A percentile compares a stretch with the other conserved stretches of the same genome.
These are phyloP conservation scores for Corvus moneduloides DNA, from an alignment of 2,113 vertebrate species.

Conservation along the genomic window DNA sequence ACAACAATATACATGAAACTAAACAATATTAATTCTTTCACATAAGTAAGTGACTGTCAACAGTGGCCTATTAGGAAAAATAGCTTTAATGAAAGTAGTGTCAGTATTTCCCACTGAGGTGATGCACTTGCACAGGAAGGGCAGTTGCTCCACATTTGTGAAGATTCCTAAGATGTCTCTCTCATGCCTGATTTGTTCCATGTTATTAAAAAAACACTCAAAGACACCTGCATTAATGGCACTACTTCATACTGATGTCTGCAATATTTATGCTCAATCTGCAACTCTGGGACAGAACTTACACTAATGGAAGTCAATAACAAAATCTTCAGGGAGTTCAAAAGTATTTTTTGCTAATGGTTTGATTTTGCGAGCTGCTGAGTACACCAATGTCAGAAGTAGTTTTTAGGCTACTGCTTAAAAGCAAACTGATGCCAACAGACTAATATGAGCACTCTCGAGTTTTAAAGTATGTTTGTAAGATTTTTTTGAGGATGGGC, in stretches of 20 bases:
- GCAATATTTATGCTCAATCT: slow-evolving; percentile 41
- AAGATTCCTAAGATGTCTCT: neutral
- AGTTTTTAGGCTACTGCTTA: slow-evolving; percentile 16
- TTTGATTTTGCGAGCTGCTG: slow-evolving; percentile 36
- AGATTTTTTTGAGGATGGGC: neutral
- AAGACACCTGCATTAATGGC: slow-evolving; percentile 39
- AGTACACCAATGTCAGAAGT: neutral
- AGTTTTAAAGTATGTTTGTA: neutral
- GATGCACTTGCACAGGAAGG: neutral
- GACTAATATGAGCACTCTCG: neutral
- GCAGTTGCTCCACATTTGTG: neutral
- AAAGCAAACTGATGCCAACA: slow-evolving; percentile 33
- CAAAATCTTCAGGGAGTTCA: slow-evolving; percentile 39
- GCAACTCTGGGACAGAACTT: slow-evolving; percentile 10
- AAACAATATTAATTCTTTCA: neutral
- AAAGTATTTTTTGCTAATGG: slow-evolving; percentile 55
- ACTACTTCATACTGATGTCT: neutral
- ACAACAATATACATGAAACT: neutral
- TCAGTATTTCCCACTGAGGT: neutral
- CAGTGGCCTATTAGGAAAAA: neutral
- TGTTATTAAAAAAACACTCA: slow-evolving; percentile 30
- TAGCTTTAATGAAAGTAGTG: neutral
- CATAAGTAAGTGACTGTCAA: neutral
- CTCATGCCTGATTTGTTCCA: neutral
- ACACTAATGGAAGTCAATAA: slow-evolving; percentile 50